Percentiles rank a stretch among this genome's conserved stretches.
Conservation (phyloP, 2,113 vertebrate species). For the Corythornis madagascariensis region DNA sequence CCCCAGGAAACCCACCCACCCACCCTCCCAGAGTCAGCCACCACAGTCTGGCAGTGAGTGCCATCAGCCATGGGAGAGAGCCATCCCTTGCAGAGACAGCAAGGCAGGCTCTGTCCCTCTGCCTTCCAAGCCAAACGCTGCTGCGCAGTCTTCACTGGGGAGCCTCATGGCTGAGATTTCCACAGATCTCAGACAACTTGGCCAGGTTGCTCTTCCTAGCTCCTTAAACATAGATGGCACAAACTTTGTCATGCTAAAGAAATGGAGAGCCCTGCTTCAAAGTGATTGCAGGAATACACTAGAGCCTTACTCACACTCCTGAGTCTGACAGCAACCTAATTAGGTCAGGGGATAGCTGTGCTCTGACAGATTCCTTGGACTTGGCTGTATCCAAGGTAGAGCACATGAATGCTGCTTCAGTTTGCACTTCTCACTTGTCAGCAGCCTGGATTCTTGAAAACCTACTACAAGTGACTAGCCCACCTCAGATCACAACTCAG, state of each 20-base stretch:
- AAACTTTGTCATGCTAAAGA: background rate
- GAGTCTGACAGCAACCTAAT: background rate
- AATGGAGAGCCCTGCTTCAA: background rate
- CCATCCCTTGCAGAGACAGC: background rate
- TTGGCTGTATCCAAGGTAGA: background rate
- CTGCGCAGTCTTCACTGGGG: background rate
- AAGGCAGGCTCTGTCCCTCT: background rate
- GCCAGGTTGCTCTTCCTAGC: background rate
- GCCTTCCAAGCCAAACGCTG: background rate
- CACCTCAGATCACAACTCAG: background rate
- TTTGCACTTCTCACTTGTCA: background rate
- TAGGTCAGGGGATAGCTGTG: conserved; percentile 4
- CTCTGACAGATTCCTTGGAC: conserved; percentile 25
- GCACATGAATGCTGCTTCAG: background rate
- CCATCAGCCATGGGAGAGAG: background rate
- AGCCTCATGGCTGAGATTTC: background rate
- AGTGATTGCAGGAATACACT: background rate
- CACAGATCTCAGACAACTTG: background rate
- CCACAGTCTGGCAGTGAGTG: background rate
- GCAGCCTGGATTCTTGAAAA: background rate
- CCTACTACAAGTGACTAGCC: background rate
- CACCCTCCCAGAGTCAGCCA: background rate
- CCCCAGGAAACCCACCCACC: background rate
- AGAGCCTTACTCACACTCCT: background rate
- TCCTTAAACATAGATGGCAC: background rate